These are phyloP conservation scores for Cylindroiulus punctatus DNA, from an alignment of 2,888 invertebrate genomes.

Conservation along the genomic window DNA sequence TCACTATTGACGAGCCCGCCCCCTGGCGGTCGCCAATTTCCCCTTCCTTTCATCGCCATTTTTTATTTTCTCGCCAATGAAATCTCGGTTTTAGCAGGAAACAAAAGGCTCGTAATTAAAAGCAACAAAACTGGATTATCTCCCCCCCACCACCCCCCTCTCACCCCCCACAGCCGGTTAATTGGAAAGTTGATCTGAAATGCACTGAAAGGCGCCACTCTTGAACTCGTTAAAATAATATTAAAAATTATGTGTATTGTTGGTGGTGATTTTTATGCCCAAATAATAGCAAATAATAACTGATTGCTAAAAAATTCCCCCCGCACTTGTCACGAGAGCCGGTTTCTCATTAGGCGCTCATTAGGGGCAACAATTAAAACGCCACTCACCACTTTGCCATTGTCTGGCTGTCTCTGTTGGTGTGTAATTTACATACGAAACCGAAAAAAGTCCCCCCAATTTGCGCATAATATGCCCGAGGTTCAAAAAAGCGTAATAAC, in stretches of 20 bases:
- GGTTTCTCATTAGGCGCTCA: not conserved
- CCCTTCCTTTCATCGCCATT: too few species aligned
- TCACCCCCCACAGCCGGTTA: too few species aligned
- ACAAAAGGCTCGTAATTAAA: not conserved
- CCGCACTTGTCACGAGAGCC: not conserved
- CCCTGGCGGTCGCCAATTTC: too few species aligned
- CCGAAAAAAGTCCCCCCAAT: not conserved
- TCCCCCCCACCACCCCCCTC: too few species aligned
- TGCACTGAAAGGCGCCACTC: not conserved
- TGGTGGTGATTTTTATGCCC: not conserved
- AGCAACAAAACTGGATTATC: not conserved
- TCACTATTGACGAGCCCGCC: too few species aligned
- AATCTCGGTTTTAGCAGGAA: not conserved
- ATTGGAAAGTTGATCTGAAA: not conserved
- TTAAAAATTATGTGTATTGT: not conserved
- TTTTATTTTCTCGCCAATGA: too few species aligned
- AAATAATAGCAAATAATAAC: not conserved
- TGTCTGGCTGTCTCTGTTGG: not conserved
- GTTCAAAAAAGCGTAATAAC: constrained; percentile 3
- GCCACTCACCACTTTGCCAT: not conserved
- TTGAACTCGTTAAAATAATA: not conserved
- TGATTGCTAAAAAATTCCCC: not conserved
- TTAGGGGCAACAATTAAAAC: not conserved
- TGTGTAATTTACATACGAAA: not conserved
- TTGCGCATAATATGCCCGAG: not conserved